Conservation (phyloP, 2,113 vertebrate genomes). For the Silurus asotus region DNA sequence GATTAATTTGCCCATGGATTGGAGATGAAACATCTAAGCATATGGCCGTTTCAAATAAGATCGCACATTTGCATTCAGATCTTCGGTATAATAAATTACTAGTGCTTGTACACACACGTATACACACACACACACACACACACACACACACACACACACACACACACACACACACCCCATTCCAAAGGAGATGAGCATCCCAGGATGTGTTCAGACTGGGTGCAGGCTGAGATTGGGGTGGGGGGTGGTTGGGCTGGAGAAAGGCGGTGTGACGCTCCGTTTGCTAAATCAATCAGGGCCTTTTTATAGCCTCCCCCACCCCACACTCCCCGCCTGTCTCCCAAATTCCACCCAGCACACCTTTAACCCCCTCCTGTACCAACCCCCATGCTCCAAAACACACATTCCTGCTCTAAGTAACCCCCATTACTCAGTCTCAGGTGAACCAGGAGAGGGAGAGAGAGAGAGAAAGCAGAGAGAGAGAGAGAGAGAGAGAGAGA, state of each 20-base stretch:
- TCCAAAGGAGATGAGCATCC: constrained; percentile 66
- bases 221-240: neutral
- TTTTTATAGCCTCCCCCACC: constrained; percentile 67
- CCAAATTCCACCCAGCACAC: constrained; percentile 65
- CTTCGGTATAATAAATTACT: constrained; percentile 15
- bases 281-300: constrained; percentile 79
- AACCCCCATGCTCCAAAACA: constrained; percentile 25
- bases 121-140: neutral
- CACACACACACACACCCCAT: constrained; percentile 47
- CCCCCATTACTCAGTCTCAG: constrained; percentile 55
- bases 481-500: neutral
- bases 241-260: constrained; percentile 18
- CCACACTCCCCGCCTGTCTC: constrained; percentile 28
- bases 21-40: neutral
- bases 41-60: neutral
- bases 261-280: constrained; percentile 68
- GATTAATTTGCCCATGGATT: neutral
- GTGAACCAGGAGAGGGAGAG: neutral
- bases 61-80: neutral
- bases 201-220: constrained; percentile 65
- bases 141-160: constrained; percentile 41
- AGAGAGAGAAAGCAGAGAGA: neutral
- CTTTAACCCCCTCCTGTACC: constrained; percentile 56
- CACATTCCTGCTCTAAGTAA: constrained; percentile 60
- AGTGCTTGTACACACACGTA: constrained; percentile 46